Base-by-base conservation (phyloP, 2,113 vertebrate species). In the Solea senegalensis region DNA sequence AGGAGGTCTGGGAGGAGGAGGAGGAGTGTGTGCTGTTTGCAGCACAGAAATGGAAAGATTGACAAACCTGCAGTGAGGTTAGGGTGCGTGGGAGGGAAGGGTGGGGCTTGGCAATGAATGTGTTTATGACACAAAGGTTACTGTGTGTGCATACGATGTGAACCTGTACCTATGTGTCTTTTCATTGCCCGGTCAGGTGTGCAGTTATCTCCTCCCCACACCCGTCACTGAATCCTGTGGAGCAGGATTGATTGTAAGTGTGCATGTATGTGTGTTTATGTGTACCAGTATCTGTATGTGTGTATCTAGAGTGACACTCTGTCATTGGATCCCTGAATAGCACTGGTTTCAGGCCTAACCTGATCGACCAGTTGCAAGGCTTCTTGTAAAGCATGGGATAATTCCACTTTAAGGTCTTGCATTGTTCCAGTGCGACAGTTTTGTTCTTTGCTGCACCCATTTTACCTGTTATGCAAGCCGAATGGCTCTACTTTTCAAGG, bases 271-370 rank as follows among this genome's bases (percentile, higher is more conserved):
- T 68, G 74, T 83, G 69, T 86, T 66, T 61, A 48, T 80, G 49
- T 80, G 58, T 67, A 21, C 60, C 52, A 16, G 72, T 84, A 70
- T 79, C 58, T 88, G 82, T 81, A 63, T 84, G 82, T 81, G 65
- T 76, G 65, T 74, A 78, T 89, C 65, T 78, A 64, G 69, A 85
- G 80, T 49, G 86, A 85, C 81, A 56, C 34, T 80, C 80, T 82
- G 83, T 89, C 86, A 86, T 73, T 81, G 70, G 85, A 81, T 82
- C 74, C 80, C 81, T 88, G 78, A 87, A 79, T 14, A 48, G 45
- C 45, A 48, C 11, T 12, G 9, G 34, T 74, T 86, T 90, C 93
- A 91, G 84, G 92, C 83, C 82, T 76, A 93, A 94, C 94, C 90
- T 88, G 94, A 88, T 57, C 3, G 71, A 93, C 94, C 84, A 90